Conservation (phyloP, 2,888 invertebrate species). For the Netelia fuscicornis region DNA sequence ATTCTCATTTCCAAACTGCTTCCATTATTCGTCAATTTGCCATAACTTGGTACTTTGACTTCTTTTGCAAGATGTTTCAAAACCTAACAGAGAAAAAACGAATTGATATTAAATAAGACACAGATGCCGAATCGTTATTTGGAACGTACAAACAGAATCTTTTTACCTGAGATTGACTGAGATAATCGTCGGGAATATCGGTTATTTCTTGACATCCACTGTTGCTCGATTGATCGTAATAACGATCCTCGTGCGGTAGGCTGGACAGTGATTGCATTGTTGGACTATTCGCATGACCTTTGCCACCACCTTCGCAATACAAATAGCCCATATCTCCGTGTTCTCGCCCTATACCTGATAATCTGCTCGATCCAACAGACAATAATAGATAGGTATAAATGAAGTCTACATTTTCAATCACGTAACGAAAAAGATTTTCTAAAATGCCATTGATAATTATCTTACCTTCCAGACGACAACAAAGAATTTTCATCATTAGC, state of each 20-base stretch:
- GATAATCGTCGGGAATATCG: constrained; percentile 93
- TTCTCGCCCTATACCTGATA: constrained; percentile 83
- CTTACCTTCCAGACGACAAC: constrained; percentile 86
- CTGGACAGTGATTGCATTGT: constrained; percentile 84
- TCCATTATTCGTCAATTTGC: constrained; percentile 77
- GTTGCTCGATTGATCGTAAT: constrained; percentile 80
- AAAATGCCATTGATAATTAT: neutral
- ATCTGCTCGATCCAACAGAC: constrained; percentile 69
- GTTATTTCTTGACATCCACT: constrained; percentile 89
- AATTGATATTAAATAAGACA: constrained; percentile 7
- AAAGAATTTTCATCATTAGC: constrained; percentile 90
- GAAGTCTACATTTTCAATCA: neutral
- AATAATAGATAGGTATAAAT: constrained; percentile 28
- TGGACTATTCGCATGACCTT: constrained; percentile 84
- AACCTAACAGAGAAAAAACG: constrained; percentile 84
- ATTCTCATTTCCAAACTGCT: constrained; percentile 80
- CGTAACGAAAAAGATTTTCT: too few relatives aligned
- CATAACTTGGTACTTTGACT: constrained; percentile 85
- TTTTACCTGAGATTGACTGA: constrained; percentile 90
- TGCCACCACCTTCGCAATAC: constrained; percentile 82
- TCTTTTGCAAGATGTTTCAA: constrained; percentile 94
- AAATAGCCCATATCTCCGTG: constrained; percentile 83
- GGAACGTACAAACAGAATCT: constrained; percentile 11
- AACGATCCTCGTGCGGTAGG: constrained; percentile 82
- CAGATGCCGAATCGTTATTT: neutral